Conservation (phyloP, 2,113 vertebrate species). For the Manacus vitellinus region DNA sequence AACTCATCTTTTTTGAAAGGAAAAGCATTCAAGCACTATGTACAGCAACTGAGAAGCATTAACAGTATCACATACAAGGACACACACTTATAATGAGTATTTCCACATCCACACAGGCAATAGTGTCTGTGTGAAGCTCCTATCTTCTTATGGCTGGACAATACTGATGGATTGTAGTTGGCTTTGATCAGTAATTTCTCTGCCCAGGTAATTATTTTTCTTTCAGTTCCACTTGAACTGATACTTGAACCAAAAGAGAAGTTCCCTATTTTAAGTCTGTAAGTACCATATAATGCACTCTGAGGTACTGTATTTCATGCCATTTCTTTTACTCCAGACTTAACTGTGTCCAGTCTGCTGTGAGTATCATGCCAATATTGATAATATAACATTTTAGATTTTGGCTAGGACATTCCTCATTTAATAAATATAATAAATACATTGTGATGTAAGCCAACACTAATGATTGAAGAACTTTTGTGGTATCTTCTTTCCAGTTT, state of each 20-base stretch:
- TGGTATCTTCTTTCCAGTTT: background rate
- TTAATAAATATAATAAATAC: background rate
- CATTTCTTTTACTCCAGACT: background rate
- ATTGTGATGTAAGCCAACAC: background rate
- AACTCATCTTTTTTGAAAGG: background rate
- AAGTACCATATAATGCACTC: background rate
- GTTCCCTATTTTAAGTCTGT: background rate
- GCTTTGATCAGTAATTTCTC: background rate
- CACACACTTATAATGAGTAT: background rate
- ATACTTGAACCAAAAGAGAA: background rate
- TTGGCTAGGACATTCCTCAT: background rate
- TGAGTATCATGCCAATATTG: background rate
- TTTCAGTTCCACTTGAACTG: background rate
- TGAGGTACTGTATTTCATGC: background rate
- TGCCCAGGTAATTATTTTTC: background rate
- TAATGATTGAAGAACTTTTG: background rate
- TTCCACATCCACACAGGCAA: background rate
- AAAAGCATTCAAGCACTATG: background rate
- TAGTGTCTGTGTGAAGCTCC: rapidly evolving
- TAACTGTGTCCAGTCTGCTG: background rate
- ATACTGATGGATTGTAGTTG: background rate
- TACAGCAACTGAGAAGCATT: background rate
- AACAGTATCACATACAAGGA: background rate
- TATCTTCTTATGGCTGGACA: background rate
- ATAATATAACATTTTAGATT: background rate